These are phyloP conservation scores for Scaptomyza caliginosa DNA, from an alignment of 2,888 invertebrate genomes.

Conservation along the genomic window DNA sequence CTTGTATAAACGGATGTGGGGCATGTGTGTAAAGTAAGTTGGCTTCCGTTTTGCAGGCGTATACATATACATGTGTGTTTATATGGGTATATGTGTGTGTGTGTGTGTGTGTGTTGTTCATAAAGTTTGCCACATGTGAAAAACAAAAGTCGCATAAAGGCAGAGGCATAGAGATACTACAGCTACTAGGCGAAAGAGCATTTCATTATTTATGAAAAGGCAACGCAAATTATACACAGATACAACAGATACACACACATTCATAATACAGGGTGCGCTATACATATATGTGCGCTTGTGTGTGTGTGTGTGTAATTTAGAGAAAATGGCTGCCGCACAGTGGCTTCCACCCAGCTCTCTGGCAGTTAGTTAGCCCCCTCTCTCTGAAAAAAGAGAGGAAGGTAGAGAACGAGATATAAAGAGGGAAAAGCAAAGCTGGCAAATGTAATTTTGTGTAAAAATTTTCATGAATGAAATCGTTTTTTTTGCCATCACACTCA, in stretches of 20 bases:
- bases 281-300: conserved; percentile 9
- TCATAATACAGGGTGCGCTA: background rate
- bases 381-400: background rate
- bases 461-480: conserved; percentile 71
- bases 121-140: conserved; percentile 48
- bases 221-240: conserved; percentile 68
- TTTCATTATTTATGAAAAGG: conserved; percentile 69
- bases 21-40: conserved; percentile 56
- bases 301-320: conserved; percentile 52
- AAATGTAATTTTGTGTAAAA: conserved; percentile 68
- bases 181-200: conserved; percentile 38
- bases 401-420: background rate
- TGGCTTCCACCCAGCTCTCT: conserved; percentile 36
- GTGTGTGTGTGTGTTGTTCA: conserved; percentile 16
- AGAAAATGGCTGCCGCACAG: conserved; percentile 56
- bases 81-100: background rate
- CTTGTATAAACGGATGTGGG: conserved; percentile 57
- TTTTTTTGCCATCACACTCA: conserved; percentile 37
- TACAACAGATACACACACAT: conserved; percentile 28
- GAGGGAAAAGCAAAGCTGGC: conserved; percentile 13
- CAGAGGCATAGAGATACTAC: conserved; percentile 34
- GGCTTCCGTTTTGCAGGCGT: conserved; percentile 32
- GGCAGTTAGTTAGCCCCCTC: conserved; percentile 52
- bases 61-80: background rate
- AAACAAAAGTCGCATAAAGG: conserved; percentile 48